Conservation (phyloP, 2,797 vertebrate species). For the Delichon dasypus region DNA sequence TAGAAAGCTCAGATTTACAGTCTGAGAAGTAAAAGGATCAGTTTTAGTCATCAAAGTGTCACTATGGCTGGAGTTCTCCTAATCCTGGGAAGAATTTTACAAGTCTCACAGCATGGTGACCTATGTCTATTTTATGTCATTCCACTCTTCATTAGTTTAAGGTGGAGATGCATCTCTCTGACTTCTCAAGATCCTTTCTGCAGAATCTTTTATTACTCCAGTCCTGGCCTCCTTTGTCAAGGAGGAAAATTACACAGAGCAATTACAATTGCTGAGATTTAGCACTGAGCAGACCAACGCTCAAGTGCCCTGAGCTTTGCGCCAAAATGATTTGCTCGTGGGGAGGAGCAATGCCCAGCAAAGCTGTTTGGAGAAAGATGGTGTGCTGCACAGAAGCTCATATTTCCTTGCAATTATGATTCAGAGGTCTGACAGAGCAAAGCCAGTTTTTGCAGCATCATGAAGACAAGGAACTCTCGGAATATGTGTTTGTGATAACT, state of each 20-base stretch:
- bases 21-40: neutral
- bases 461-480: neutral
- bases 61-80: neutral
- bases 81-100: neutral
- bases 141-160: neutral
- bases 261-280: neutral
- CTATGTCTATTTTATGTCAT: neutral
- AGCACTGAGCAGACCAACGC: neutral
- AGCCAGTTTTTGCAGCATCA: neutral
- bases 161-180: neutral
- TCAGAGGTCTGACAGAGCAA: neutral
- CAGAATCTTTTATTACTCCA: neutral
- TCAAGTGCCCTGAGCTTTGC: neutral
- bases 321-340: neutral
- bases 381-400: neutral
- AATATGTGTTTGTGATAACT: neutral
- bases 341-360: neutral
- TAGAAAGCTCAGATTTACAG: neutral
- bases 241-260: neutral
- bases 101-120: neutral
- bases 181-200: neutral
- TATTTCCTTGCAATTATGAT: neutral
- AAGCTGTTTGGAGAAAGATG: neutral
- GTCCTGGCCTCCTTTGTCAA: neutral
- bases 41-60: neutral